phyloP scores from a whole-genome alignment of 2,888 invertebrate genomes.

The Mythimna vitellina region DNA sequence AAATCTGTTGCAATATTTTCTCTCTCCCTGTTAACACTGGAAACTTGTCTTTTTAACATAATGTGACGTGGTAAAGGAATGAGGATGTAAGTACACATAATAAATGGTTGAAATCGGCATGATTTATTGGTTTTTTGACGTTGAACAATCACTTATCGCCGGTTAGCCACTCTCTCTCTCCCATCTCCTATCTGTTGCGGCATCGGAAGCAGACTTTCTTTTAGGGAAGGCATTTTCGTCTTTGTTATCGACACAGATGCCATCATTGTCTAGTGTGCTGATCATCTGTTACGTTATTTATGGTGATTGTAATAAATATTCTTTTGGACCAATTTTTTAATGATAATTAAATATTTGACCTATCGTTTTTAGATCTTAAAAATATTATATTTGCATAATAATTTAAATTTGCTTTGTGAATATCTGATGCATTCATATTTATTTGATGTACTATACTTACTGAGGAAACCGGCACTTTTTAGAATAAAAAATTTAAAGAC shows the following conservation, averaged over 20 bases:
- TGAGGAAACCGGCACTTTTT: no score
- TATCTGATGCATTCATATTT: background rate
- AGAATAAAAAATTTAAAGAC: no score
- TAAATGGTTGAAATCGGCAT: conserved; percentile 64
- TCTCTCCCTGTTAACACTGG: conserved; percentile 5
- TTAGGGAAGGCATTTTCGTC: conserved; percentile 26
- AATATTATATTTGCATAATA: background rate
- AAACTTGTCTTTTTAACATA: conserved; percentile 2
- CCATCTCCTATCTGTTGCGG: conserved; percentile 31
- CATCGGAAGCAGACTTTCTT: conserved; percentile 42
- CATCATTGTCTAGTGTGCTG: background rate
- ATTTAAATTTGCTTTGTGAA: background rate
- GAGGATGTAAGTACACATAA: conserved; percentile 59
- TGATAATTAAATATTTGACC: no score
- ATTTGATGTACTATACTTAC: no score
- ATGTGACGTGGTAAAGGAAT: conserved; percentile 59
- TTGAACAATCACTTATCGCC: conserved; percentile 44
- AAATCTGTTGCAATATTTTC: conserved; percentile 2
- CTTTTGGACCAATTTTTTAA: background rate
- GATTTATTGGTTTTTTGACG: conserved; percentile 61
- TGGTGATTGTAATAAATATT: background rate
- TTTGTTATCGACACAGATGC: conserved; percentile 11
- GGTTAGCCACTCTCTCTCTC: conserved; percentile 14
- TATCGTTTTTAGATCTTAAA: background rate
- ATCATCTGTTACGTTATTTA: background rate